These are phyloP conservation scores for Aporophyla nigra DNA, from an alignment of 2,888 invertebrate species.

Conservation along the genomic window DNA sequence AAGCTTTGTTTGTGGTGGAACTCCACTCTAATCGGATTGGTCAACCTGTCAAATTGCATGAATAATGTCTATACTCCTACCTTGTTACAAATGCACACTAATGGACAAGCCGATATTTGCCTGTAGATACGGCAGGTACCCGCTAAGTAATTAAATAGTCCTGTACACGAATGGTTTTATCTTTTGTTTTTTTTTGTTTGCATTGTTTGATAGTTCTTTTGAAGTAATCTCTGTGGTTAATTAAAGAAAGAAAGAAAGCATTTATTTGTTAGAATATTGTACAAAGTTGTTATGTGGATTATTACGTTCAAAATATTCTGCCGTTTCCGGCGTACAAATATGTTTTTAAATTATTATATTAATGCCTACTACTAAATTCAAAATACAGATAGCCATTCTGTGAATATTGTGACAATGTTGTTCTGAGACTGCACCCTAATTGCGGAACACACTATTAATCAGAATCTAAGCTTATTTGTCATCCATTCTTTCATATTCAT, in stretches of 20 bases:
- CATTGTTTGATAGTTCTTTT: neutral
- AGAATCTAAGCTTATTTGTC: too few relatives aligned
- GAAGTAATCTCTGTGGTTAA: neutral
- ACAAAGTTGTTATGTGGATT: too few relatives aligned
- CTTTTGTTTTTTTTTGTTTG: slow-evolving; percentile 13
- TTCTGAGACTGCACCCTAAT: too few relatives aligned
- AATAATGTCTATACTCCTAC: slow-evolving; percentile 18
- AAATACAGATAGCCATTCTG: too few relatives aligned
- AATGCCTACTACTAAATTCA: too few relatives aligned
- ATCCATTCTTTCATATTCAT: too few relatives aligned
- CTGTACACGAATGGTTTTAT: slow-evolving; percentile 12
- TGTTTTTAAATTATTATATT: too few relatives aligned
- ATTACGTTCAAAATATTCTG: too few relatives aligned
- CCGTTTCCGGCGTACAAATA: too few relatives aligned
- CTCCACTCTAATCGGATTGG: slow-evolving; percentile 13
- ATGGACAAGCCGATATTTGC: slow-evolving; percentile 47
- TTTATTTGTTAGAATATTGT: too few relatives aligned
- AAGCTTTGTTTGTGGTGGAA: neutral
- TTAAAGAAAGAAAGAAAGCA: too few relatives aligned
- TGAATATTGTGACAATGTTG: neutral
- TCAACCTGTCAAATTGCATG: slow-evolving; percentile 41
- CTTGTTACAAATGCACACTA: slow-evolving; percentile 48
- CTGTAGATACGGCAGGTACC: neutral
- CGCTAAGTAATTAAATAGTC: slow-evolving; percentile 52
- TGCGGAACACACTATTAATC: too few relatives aligned